Base-by-base conservation (phyloP, 2,888 invertebrate species). In the Chrysolina oricalcia region DNA sequence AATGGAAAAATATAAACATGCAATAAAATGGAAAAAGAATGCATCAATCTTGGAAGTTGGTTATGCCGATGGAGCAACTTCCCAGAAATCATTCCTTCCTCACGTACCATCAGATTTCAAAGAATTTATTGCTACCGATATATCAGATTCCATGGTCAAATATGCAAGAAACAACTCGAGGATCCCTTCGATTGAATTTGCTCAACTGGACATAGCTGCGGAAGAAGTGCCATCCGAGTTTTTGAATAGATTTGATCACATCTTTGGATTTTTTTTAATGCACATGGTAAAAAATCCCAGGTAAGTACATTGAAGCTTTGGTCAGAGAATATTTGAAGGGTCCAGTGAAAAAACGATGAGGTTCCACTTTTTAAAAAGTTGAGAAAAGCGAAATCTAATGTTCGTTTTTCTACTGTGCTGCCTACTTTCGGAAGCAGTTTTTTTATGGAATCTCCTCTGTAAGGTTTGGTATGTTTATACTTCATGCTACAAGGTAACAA, bases 11-110 rank as follows among this genome's bases (percentile, higher is more conserved):
- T 70, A 70, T 11, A 23, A 43, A n/a, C 56, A 62, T 59, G 6
- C 41, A 23, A 40, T 70, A 17, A 59, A 70, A 59, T 70, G 70
- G 59, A 70, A 43, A 70, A 70, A 59, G 0, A 40, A 46, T 17
- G 21, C 41, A 5, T 53, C 41, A 2, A 27, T 59, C 13, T n/a
- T 59, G 27, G 59, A 59, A 27, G 13, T 59, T 10, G 59, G 59
- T 8, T 27, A 27, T 21, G 59, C 50, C 3, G 62, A 59, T 23
- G 62, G 62, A 41, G 27, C 23, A 15, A 59, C 21, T 62, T 59
- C 62, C 3, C 15, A 21, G 21, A 15, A 17, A 41, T 56, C 19
- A 23, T 41, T 70, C 2, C n/a, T 62, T 19, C 62, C 70, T n/a
- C 1, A 19, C 0, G 9, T 70, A 40, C 70, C 70, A 11, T 8